Percentiles rank a stretch among this genome's conserved stretches.
These are phyloP conservation scores for Phataginus tricuspis DNA, from an alignment of 2,797 vertebrate genomes.

Conservation along the genomic window DNA sequence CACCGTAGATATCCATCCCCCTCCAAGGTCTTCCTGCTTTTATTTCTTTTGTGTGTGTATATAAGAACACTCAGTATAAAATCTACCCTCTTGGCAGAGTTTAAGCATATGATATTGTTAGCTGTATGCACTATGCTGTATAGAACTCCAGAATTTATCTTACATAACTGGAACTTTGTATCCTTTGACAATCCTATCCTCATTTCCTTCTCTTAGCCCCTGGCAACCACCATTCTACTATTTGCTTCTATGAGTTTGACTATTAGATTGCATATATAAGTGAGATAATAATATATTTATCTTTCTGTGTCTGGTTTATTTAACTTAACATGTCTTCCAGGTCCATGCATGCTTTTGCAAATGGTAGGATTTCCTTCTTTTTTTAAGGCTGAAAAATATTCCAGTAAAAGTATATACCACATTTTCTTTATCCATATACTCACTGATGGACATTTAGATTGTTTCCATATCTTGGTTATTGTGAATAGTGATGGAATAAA, in stretches of 20 bases:
- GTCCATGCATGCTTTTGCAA: too few relatives aligned
- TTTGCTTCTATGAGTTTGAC: neutral
- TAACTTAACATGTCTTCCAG: neutral
- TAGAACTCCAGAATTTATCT: neutral
- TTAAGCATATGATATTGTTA: neutral
- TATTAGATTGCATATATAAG: neutral
- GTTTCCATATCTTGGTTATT: neutral
- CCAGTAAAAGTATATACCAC: neutral
- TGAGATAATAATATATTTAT: neutral
- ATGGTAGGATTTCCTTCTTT: neutral
- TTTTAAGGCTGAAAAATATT: neutral
- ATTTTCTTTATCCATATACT: neutral
- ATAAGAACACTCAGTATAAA: neutral
- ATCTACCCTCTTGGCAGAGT: neutral
- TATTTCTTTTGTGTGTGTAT: neutral
- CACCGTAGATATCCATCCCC: neutral
- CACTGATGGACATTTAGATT: neutral
- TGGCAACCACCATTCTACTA: neutral
- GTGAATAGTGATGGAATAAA: neutral
- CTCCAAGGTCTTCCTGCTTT: neutral
- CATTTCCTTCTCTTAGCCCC: neutral
- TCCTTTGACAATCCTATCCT: neutral
- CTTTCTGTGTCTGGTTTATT: neutral
- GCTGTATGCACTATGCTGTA: neutral
- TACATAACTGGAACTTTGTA: neutral